Evolutionary conservation across 2,113 vertebrate genomes (phyloP).

Genomic region (Symphodus melops): DNA sequence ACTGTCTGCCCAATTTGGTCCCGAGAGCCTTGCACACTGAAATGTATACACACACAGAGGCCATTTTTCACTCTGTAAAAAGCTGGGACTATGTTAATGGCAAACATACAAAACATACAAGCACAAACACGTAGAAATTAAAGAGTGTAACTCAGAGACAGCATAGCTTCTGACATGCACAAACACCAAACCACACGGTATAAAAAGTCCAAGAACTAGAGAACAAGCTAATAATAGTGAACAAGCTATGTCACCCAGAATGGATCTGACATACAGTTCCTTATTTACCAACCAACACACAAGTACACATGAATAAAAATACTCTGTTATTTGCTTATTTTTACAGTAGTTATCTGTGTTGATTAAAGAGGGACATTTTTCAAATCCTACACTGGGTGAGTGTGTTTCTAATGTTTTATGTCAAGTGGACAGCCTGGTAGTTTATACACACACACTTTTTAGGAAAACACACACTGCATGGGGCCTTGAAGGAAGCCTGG

Average conservation of each 20-base stretch:
- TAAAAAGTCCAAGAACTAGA: conserved; percentile 32
- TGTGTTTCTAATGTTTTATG: conserved; percentile 7
- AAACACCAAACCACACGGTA: conserved; percentile 36
- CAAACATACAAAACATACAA: conserved; percentile 25
- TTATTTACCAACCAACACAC: conserved; percentile 6
- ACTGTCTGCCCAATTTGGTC: conserved; percentile 61
- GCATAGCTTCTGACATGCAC: conserved; percentile 37
- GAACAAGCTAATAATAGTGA: conserved; percentile 51
- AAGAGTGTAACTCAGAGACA: conserved; percentile 24
- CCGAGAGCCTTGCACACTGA: conserved; percentile 22
- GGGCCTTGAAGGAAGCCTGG: conserved; percentile 54
- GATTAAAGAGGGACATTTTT: neutral
- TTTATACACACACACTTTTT: conserved; percentile 30
- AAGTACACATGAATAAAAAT: neutral
- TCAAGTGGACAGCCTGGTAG: conserved; percentile 1
- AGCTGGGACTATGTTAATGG: conserved; percentile 27
- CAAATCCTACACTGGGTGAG: neutral
- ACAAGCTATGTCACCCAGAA: conserved; percentile 19
- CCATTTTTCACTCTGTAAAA: conserved; percentile 50
- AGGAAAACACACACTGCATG: conserved; percentile 28
- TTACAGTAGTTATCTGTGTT: neutral
- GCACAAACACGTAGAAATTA: conserved; percentile 37
- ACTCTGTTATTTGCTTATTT: conserved; percentile 9
- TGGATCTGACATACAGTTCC: conserved; percentile 16
- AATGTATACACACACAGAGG: conserved; percentile 2